Base-by-base conservation (phyloP, 2,888 invertebrate genomes). In the Chrysolina oricalcia region DNA sequence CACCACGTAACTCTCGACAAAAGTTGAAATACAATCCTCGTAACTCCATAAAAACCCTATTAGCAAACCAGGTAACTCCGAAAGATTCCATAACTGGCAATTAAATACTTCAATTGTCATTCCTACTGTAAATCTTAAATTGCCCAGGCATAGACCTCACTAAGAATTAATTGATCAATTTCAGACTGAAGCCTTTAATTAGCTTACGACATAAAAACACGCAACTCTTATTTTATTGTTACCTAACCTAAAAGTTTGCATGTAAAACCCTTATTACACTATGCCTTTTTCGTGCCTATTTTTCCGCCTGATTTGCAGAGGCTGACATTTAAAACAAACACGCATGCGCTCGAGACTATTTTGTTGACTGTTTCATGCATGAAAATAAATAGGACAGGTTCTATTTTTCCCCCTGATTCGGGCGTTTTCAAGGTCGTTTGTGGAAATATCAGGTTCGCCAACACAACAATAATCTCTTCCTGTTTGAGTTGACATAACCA, bases 271-370 rank as follows among this genome's bases (percentile, higher is more conserved):
- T 46, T 35, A 35, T 35, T 8, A 35, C 35, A 35, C 35, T 35
- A 35, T 35, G 8, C 4, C 35, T 35, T 35, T 35, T 35, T 35
- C 35, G 35, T 35, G 8, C 35, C 35, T 35, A 35, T 35, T 35
- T 35, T 3, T 35, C 46, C 17, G 41, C 64, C 64, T 64, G 64
- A 64, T 40, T 43, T 15, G 17, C 43, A 9, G 64, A 17, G 64
- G 64, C 35, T 64, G 64, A 64, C 5, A 64, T 64, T 64, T 64
- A 35, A 64, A 64, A 41, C 64, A 64, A 64, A 64, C 17, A 64
- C 64, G 64, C 41, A 64, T 64, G 64, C 40, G 19, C 19, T 15
- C 64, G 35, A 35, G 8, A 35, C 35, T 35, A 35, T 35, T 35
- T 35, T 35, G 35, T 35, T 6, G 35, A 35, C 19, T 41, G 40